Evolutionary conservation across 2,888 invertebrate species (phyloP).

Genomic region (Lamellibrachia columna): DNA sequence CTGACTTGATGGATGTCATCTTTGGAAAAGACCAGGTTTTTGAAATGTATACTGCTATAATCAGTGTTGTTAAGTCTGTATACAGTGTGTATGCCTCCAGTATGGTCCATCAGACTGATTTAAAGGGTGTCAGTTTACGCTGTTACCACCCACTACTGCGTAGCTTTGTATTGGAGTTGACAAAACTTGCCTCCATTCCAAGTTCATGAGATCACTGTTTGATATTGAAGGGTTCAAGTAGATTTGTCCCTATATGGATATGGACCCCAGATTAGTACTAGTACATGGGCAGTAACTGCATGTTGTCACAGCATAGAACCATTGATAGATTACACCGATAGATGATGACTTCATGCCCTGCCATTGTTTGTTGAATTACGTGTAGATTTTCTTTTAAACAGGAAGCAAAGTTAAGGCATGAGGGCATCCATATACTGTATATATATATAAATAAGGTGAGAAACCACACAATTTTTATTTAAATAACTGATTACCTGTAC

Average conservation of each 20-base stretch:
- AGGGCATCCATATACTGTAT: neutral
- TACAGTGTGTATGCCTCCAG: neutral
- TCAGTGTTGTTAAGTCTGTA: neutral
- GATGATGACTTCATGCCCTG: neutral
- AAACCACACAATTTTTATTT: neutral
- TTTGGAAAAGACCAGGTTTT: neutral
- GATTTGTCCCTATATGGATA: neutral
- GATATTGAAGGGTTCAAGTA: neutral
- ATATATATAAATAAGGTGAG: neutral
- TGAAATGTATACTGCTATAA: constrained; percentile 4
- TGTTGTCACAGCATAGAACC: neutral
- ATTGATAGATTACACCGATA: neutral
- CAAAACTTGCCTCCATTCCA: neutral
- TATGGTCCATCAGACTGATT: neutral
- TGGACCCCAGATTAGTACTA: neutral
- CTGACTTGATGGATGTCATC: neutral
- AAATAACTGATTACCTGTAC: neutral
- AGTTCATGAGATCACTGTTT: neutral
- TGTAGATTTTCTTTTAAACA: neutral
- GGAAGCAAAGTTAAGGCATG: neutral
- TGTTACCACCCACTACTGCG: neutral
- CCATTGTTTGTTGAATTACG: neutral
- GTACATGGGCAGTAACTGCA: neutral
- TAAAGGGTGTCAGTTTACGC: neutral
- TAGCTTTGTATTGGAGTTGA: neutral